A percentile compares a stretch with the other conserved stretches of the same genome.
Conservation (phyloP, 2,113 vertebrate species). For the Gnathonemus longibarbis region DNA sequence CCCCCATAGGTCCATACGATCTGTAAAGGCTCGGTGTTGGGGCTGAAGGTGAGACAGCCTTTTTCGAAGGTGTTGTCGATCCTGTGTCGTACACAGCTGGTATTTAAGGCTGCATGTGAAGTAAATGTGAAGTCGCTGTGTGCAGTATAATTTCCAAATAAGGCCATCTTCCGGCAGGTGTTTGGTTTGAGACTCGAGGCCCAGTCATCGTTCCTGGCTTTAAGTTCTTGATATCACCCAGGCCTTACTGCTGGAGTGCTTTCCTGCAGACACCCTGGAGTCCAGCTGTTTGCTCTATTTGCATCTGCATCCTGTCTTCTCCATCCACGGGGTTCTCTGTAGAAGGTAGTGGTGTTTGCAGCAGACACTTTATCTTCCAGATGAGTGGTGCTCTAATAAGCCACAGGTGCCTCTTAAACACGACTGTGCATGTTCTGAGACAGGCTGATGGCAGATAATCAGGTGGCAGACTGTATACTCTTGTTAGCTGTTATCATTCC, state of each 20-base stretch:
- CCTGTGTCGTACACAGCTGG: background rate
- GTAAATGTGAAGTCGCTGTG: background rate
- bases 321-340: background rate
- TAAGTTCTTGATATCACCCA: background rate
- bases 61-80: background rate
- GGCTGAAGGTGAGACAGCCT: background rate
- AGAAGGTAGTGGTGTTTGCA: background rate
- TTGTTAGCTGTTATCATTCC: background rate
- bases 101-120: background rate
- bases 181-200: background rate
- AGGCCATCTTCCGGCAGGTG: background rate
- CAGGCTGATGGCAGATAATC: background rate
- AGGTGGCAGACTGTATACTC: background rate
- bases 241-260: background rate
- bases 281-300: background rate
- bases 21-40: background rate
- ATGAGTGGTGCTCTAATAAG: background rate
- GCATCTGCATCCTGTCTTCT: background rate
- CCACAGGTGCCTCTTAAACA: background rate
- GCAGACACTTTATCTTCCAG: background rate
- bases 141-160: background rate
- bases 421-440: background rate
- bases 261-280: background rate
- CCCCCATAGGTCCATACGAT: background rate
- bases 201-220: background rate